Base-by-base conservation (phyloP, 2,888 invertebrate genomes). In the Drosophila putrida region DNA sequence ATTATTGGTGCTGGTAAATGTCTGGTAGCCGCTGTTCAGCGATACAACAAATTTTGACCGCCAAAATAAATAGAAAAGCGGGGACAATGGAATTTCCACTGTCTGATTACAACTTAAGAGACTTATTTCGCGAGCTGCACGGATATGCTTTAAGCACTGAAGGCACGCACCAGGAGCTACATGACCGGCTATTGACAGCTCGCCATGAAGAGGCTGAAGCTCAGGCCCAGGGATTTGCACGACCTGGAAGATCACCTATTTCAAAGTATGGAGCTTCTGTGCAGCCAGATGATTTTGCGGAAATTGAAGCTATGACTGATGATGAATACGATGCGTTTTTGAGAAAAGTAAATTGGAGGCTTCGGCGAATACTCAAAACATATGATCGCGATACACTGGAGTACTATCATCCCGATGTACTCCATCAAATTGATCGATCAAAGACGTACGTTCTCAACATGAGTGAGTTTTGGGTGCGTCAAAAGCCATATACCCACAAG, bases 371-470 rank as follows among this genome's bases (percentile, higher is more conserved):
- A 46, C 49, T 38, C 25, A 72, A 47, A 33, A 60, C 60, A 2
- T 57, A 20, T 20, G 28, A 35, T 35, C 25, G 38, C 10, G 38
- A 54, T 4, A 38, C 38, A 1, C 6, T 76, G 31, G 76, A 76
- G n/a, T 75, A 68, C 33, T 75, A 75, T 47, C 51, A 75, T 68
- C 76, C 75, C 1, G 63, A 63, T 0, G 72, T 76, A n/a, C 60
- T 75, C 6, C 75, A 75, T 72, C 55, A 60, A 31, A 75, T 75
- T 15, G 75, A 75, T 44, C 53, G 53, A 0, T 13, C 44, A 4
- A 76, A 76, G 38, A 57, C 63, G 1, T 75, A 75, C 33, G 20
- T 49, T 2, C 47, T 75, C 1, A 72, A 75, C 43, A 35, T 75
- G 38, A 51, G 27, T n/a, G 75, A 75, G 58, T 76, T 68, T 58